phyloP scores from a whole-genome alignment of 2,797 vertebrate genomes.

The Odontamblyopus rebecca region DNA sequence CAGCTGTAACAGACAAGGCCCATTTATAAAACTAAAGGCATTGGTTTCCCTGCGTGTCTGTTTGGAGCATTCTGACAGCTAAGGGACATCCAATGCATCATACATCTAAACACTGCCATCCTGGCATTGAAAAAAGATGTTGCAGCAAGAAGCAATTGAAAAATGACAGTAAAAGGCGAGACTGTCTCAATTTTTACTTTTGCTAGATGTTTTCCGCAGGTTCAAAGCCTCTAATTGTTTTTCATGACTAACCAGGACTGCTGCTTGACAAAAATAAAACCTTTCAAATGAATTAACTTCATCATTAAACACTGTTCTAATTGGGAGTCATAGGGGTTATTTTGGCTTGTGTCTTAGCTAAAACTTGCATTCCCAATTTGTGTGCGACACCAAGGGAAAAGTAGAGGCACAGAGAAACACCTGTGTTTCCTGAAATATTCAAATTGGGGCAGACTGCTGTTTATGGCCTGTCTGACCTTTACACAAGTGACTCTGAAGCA shows the following conservation, averaged over 20 bases:
- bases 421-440: slow-evolving; percentile 65
- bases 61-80: slow-evolving; percentile 52
- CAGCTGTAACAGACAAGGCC: slow-evolving; percentile 49
- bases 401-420: slow-evolving; percentile 49
- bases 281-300: slow-evolving; percentile 76
- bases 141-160: slow-evolving; percentile 51
- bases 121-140: slow-evolving; percentile 44
- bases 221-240: slow-evolving; percentile 65
- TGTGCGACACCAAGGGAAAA: slow-evolving; percentile 33
- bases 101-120: slow-evolving; percentile 39
- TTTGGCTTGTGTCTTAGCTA: slow-evolving; percentile 13
- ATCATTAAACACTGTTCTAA: slow-evolving; percentile 72
- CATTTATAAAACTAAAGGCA: slow-evolving; percentile 68
- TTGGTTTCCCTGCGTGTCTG: slow-evolving; percentile 46
- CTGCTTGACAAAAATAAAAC: slow-evolving; percentile 62
- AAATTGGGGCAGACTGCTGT: slow-evolving; percentile 58
- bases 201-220: slow-evolving; percentile 49
- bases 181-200: slow-evolving; percentile 50
- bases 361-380: slow-evolving; percentile 27
- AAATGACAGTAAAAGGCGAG: slow-evolving; percentile 39
- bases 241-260: slow-evolving; percentile 65
- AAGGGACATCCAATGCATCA: slow-evolving; percentile 46
- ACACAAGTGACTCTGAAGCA: slow-evolving; percentile 40
- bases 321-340: slow-evolving; percentile 62
- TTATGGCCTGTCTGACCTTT: slow-evolving; percentile 43